Conservation (phyloP, 2,888 invertebrate genomes). For the Axea sp. region DNA sequence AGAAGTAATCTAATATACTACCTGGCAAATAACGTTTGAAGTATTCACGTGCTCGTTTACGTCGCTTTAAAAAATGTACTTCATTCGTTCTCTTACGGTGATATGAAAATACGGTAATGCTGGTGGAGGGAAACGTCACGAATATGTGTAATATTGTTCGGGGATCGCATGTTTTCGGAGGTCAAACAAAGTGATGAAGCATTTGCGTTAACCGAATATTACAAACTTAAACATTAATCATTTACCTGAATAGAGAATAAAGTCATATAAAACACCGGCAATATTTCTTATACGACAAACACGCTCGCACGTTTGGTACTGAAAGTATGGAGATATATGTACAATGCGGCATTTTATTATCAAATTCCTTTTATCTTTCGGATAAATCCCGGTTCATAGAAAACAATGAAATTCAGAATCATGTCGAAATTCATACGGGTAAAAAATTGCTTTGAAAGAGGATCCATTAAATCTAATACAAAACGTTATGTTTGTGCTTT, state of each 20-base stretch:
- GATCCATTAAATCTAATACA: slow-evolving; percentile 40
- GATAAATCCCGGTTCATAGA: slow-evolving; percentile 55
- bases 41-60: slow-evolving; percentile 40
- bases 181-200: slow-evolving; percentile 50
- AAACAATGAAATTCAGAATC: slow-evolving; percentile 54
- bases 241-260: slow-evolving; percentile 52
- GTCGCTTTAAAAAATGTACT: slow-evolving; percentile 35
- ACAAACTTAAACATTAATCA: slow-evolving; percentile 59
- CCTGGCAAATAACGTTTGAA: slow-evolving; percentile 25
- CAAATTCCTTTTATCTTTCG: slow-evolving; percentile 56
- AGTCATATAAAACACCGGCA: slow-evolving; percentile 51
- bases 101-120: slow-evolving; percentile 35
- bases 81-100: slow-evolving; percentile 22
- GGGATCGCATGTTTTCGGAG: slow-evolving; percentile 33
- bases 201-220: slow-evolving; percentile 54
- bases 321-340: slow-evolving; percentile 58
- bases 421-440: slow-evolving; percentile 35
- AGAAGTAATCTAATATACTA: slow-evolving; percentile 19
- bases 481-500: slow-evolving; percentile 29
- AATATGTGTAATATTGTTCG: slow-evolving; percentile 38
- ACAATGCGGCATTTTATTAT: slow-evolving; percentile 53
- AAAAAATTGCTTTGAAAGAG: slow-evolving; percentile 22
- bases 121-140: slow-evolving; percentile 21
- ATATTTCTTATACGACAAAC: slow-evolving; percentile 58
- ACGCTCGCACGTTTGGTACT: slow-evolving; percentile 47